Evolutionary conservation across 2,888 invertebrate species (phyloP).

Genomic region (Zhengitettix transpicula): DNA sequence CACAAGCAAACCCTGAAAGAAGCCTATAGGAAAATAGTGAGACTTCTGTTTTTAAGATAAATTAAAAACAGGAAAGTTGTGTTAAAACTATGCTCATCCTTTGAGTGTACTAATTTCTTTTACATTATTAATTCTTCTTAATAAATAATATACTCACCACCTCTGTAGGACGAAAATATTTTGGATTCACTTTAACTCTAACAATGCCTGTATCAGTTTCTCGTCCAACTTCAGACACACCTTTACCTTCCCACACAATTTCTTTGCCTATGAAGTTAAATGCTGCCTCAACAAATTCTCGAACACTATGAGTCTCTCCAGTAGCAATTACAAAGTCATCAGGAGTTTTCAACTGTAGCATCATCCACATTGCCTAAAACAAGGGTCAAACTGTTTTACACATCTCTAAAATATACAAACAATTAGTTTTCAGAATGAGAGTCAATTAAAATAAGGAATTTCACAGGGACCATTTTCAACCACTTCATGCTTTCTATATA

Average conservation of each 20-base stretch:
- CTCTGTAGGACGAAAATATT: conserved; percentile 95
- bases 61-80: too few species aligned
- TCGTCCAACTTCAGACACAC: conserved; percentile 64
- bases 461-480: background rate
- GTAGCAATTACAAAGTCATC: conserved; percentile 97
- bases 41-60: too few species aligned
- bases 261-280: conserved; percentile 67
- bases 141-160: conserved; percentile 47
- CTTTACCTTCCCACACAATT: conserved; percentile 79
- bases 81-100: too few species aligned
- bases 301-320: conserved; percentile 84
- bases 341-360: conserved; percentile 82
- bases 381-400: background rate
- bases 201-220: conserved; percentile 54
- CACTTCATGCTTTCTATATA: too few species aligned
- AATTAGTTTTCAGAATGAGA: too few species aligned
- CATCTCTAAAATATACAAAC: too few species aligned
- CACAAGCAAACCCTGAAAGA: too few species aligned
- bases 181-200: conserved; percentile 77
- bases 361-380: conserved; percentile 92
- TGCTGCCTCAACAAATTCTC: conserved; percentile 87
- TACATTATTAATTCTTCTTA: too few species aligned
- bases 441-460: too few species aligned
- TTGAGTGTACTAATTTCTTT: too few species aligned
- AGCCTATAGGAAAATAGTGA: too few species aligned